phyloP scores from a whole-genome alignment of 2,113 vertebrate genomes.

The Mastomys natalensis region DNA sequence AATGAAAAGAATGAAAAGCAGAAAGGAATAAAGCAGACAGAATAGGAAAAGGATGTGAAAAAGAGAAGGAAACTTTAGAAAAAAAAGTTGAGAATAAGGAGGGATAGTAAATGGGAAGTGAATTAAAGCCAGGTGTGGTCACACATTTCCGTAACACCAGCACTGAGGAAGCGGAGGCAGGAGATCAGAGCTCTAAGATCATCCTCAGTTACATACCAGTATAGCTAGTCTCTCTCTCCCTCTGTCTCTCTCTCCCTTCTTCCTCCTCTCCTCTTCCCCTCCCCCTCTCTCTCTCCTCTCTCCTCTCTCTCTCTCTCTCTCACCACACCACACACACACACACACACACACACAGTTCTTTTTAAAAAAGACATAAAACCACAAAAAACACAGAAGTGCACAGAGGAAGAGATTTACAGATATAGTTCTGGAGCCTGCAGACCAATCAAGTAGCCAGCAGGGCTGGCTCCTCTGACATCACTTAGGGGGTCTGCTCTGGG shows the following conservation, averaged over 20 bases:
- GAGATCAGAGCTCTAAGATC: background rate
- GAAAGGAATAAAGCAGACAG: background rate
- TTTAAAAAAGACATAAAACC: background rate
- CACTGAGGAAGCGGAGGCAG: background rate
- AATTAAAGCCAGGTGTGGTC: background rate
- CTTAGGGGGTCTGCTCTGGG: background rate
- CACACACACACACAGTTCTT: background rate
- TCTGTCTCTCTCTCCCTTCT: background rate
- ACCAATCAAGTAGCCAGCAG: background rate
- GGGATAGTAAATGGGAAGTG: background rate
- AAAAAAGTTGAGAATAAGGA: background rate
- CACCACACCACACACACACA: too few relatives aligned
- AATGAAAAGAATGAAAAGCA: conserved; percentile 6
- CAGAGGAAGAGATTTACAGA: background rate
- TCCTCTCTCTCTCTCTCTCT: background rate
- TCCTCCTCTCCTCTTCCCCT: rapidly evolving
- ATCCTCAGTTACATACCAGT: background rate
- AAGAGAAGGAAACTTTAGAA: background rate
- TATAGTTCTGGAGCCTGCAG: background rate
- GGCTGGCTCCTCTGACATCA: background rate
- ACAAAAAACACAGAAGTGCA: background rate
- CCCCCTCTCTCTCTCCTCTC: too few relatives aligned
- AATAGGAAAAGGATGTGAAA: background rate
- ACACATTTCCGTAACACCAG: background rate
- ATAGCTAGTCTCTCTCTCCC: too few relatives aligned